Evolutionary conservation across 2,797 vertebrate genomes (phyloP).

Genomic region (Rachycentron canadum): DNA sequence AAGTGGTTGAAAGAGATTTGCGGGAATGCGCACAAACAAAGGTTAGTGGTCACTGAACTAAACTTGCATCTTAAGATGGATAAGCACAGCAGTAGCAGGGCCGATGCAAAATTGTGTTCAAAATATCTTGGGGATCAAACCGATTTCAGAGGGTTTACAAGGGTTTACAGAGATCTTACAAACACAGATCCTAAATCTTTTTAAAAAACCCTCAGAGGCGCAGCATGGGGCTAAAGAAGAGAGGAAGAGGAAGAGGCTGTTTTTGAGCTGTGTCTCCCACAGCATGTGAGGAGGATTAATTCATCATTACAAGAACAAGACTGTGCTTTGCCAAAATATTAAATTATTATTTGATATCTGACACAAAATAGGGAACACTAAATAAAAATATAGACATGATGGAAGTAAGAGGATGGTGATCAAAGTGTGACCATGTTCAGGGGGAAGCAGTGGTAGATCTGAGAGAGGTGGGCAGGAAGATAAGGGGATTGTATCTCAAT

Average conservation of each 20-base stretch:
- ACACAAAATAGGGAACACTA: not conserved
- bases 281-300: conserved; percentile 20
- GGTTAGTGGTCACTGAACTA: conserved; percentile 9
- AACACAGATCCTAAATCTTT: conserved; percentile 41
- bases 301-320: not conserved
- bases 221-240: conserved; percentile 26
- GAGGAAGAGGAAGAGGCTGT: conserved; percentile 29
- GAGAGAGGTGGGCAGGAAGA: not conserved
- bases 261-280: conserved; percentile 21
- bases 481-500: not conserved
- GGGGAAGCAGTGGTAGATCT: not conserved
- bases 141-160: conserved; percentile 35
- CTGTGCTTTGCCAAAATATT: conserved; percentile 3
- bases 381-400: not conserved
- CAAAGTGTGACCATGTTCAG: not conserved
- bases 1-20: conserved; percentile 1
- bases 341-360: not conserved
- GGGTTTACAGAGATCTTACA: conserved; percentile 36
- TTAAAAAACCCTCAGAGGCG: conserved; percentile 32
- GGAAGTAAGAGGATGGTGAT: not conserved
- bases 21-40: conserved; percentile 15
- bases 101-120: conserved; percentile 32
- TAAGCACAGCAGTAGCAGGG: conserved; percentile 1
- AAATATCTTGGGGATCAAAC: conserved; percentile 35
- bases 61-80: conserved; percentile 20